A percentile compares a stretch with the other conserved stretches of the same genome.
Conservation (phyloP, 2,797 vertebrate genomes). For the Mionectes olivaceus region DNA sequence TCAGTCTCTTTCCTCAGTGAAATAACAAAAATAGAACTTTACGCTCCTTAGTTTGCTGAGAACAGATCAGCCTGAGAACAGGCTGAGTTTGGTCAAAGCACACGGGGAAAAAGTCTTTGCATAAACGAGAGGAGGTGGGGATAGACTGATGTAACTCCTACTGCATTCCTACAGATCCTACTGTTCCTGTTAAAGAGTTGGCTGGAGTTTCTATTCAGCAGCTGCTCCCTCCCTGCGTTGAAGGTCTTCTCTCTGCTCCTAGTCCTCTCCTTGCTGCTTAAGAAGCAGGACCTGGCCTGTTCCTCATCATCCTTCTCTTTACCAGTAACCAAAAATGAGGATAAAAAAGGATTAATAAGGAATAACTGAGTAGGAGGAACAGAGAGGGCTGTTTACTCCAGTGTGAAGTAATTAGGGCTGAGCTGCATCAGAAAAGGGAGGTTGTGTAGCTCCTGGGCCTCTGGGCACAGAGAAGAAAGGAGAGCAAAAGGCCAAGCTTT, state of each 20-base stretch:
- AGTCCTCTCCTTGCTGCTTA: neutral
- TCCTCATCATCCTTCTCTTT: neutral
- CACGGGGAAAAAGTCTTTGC: neutral
- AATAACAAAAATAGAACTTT: neutral
- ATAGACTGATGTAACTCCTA: neutral
- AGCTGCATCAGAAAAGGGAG: neutral
- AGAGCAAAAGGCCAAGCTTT: neutral
- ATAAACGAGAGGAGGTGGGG: neutral
- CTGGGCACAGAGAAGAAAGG: neutral
- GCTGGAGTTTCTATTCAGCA: neutral
- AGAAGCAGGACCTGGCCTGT: neutral
- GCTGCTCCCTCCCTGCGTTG: neutral
- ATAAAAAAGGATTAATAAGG: neutral
- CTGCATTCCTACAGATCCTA: neutral
- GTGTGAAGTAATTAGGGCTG: neutral
- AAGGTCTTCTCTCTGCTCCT: neutral
- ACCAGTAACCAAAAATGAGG: neutral
- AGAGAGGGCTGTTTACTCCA: neutral
- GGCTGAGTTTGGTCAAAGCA: neutral
- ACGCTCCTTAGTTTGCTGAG: neutral
- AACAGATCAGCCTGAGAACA: no score
- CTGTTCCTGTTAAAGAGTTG: neutral
- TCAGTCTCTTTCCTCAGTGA: neutral
- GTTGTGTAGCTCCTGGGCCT: neutral
- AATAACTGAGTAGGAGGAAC: neutral